Evolutionary conservation across 2,113 vertebrate species (phyloP).

Genomic region (Hydropotes inermis): DNA sequence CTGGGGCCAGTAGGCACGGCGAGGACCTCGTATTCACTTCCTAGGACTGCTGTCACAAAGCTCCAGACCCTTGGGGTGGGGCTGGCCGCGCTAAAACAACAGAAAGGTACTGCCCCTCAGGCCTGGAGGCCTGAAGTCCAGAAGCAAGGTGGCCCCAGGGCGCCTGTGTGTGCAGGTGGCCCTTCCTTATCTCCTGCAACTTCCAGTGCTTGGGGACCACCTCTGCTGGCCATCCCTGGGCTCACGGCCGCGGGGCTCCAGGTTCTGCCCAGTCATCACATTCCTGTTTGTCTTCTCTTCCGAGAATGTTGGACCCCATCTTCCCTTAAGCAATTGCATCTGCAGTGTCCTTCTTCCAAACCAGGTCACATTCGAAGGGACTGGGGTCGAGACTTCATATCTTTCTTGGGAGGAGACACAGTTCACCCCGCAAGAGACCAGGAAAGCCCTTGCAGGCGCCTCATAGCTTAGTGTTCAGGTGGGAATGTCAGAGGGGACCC

Average conservation of each 20-base stretch:
- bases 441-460: not conserved
- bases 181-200: not conserved
- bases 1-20: rapidly evolving
- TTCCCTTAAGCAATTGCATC: not conserved
- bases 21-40: not conserved
- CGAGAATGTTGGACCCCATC: not conserved
- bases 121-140: too few relatives aligned
- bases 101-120: too few relatives aligned
- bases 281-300: too few relatives aligned
- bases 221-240: not conserved
- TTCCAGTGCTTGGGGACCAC: rapidly evolving
- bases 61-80: not conserved
- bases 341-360: not conserved
- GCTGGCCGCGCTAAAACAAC: rapidly evolving
- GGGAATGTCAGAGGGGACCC: too few relatives aligned
- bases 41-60: not conserved
- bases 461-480: not conserved
- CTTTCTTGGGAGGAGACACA: not conserved
- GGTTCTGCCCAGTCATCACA: rapidly evolving
- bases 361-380: not conserved
- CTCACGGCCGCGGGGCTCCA: rapidly evolving
- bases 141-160: not conserved
- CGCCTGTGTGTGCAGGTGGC: rapidly evolving
- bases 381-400: not conserved
- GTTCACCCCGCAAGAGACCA: not conserved